Conservation (phyloP, 92 coral and sea anemone genomes). For the Paragorgia papillata region DNA sequence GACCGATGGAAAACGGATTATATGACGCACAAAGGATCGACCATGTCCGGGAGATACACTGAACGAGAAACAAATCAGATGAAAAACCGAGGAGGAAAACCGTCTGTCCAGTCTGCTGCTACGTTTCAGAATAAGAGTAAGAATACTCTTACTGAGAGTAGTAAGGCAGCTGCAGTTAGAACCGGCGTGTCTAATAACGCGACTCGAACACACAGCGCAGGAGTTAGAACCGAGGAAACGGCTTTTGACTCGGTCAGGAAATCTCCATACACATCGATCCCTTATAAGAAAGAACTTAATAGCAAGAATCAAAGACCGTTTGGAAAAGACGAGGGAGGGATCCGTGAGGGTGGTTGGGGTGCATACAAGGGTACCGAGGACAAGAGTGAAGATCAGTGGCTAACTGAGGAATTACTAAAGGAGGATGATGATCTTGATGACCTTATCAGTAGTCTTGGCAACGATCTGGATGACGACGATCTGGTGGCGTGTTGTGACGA, state of each 20-base stretch:
- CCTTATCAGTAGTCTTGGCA: constrained; percentile 10
- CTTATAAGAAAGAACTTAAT: neutral
- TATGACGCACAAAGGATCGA: too few species aligned
- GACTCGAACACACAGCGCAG: neutral
- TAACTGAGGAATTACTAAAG: neutral
- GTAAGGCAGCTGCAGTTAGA: neutral
- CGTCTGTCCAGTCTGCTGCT: too few species aligned
- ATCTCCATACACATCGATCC: neutral
- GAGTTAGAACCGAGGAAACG: neutral
- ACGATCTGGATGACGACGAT: constrained; percentile 25
- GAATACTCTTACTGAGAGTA: neutral
- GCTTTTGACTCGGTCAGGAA: neutral
- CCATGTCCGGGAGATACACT: too few species aligned
- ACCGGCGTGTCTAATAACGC: neutral
- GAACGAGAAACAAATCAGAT: too few species aligned
- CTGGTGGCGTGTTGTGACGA: constrained; percentile 29
- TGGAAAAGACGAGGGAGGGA: neutral
- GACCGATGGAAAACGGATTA: too few species aligned
- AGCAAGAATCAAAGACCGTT: neutral
- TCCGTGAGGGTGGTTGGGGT: neutral
- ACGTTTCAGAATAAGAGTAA: too few species aligned
- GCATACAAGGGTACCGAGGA: neutral
- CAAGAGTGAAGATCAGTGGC: neutral
- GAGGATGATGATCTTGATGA: constrained; percentile 10
- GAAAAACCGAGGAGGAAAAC: too few species aligned